Conservation (phyloP, 2,113 vertebrate species). For the Tapirus terrestris region DNA sequence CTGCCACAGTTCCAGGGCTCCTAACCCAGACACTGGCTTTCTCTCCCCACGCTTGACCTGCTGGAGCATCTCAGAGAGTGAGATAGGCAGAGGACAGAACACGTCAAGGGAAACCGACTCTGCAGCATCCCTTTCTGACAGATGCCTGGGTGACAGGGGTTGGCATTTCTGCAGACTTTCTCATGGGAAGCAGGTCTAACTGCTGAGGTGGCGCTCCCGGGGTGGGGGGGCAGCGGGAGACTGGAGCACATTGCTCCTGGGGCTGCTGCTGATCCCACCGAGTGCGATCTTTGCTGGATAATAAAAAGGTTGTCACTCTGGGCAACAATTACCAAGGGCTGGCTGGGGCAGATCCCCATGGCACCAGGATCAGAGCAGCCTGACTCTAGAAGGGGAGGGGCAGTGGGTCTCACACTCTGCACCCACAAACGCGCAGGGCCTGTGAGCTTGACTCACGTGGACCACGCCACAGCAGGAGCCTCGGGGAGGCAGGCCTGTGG, state of each 20-base stretch:
- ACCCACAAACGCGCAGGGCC: background rate
- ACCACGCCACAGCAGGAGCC: too few relatives aligned
- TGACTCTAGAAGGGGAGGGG: background rate
- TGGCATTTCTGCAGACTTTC: background rate
- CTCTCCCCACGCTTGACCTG: too few relatives aligned
- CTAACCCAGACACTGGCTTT: background rate
- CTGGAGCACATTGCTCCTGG: background rate
- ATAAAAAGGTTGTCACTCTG: background rate
- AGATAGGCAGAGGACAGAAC: background rate
- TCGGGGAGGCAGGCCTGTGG: background rate
- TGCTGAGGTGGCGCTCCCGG: background rate
- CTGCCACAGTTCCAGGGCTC: background rate
- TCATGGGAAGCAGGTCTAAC: background rate
- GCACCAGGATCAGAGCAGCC: background rate
- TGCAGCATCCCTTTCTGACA: background rate
- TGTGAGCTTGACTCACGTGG: background rate
- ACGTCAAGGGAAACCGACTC: background rate
- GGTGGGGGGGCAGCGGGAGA: background rate
- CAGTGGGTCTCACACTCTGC: background rate
- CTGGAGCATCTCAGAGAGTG: background rate
- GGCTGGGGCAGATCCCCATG: background rate
- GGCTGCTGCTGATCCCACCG: background rate
- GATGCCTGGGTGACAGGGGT: background rate
- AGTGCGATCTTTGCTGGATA: background rate
- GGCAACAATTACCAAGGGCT: background rate